Conservation (phyloP, 2,113 vertebrate species). For the Lethenteron camtschaticum region DNA sequence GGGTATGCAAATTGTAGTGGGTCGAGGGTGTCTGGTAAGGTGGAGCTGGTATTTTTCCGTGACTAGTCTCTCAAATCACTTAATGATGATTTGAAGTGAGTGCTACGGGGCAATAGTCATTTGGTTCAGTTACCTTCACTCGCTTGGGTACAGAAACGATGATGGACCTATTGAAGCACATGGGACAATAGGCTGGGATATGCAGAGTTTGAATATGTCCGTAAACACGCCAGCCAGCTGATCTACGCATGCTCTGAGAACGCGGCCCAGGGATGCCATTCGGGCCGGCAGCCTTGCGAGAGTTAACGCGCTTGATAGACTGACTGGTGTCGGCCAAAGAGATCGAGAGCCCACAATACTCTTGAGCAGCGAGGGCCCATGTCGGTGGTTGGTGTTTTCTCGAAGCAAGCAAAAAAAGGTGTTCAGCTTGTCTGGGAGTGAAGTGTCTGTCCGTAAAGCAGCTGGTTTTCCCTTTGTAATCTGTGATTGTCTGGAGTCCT, state of each 20-base stretch:
- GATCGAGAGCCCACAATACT: background rate
- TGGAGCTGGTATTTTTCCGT: background rate
- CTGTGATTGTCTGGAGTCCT: background rate
- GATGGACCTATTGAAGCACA: background rate
- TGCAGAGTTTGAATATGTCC: background rate
- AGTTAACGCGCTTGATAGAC: background rate
- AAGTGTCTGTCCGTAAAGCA: background rate
- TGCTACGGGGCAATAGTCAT: background rate
- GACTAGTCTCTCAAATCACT: background rate
- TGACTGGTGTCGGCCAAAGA: background rate
- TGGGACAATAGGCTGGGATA: background rate
- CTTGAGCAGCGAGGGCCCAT: background rate
- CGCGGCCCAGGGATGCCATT: background rate
- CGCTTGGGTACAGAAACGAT: background rate
- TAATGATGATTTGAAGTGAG: background rate
- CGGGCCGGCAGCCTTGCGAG: background rate
- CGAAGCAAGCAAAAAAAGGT: background rate
- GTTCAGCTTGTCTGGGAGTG: background rate
- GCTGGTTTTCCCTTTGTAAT: background rate
- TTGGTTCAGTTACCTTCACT: background rate
- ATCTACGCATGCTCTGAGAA: background rate
- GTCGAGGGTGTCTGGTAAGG: background rate
- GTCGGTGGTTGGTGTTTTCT: background rate
- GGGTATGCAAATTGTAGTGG: constrained; percentile 1
- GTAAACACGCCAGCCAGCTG: constrained; percentile 3